A percentile compares a stretch with the other conserved stretches of the same genome.
Evolutionary conservation across 2,888 invertebrate species (phyloP).

Genomic region (Tipula lateralis): DNA sequence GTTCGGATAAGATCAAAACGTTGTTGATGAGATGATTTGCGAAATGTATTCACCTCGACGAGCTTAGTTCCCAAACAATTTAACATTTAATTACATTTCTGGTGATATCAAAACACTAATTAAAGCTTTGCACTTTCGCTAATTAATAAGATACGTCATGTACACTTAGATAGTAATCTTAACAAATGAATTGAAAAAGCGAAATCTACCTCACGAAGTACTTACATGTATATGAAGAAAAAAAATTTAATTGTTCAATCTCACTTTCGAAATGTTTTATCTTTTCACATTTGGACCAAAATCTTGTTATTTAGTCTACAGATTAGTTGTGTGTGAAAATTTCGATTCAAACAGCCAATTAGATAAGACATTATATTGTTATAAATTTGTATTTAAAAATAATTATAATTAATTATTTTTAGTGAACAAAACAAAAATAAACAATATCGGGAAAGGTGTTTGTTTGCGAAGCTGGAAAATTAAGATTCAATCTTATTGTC

Average conservation of each 20-base stretch:
- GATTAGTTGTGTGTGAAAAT: not conserved
- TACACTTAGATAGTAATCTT: not conserved
- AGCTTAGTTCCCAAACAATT: not conserved
- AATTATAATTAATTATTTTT: not conserved
- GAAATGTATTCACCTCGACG: not conserved
- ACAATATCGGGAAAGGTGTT: not conserved
- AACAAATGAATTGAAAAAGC: not conserved
- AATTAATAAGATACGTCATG: not conserved
- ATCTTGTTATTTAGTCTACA: not conserved
- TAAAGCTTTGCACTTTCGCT: not conserved
- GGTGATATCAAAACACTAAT: not conserved
- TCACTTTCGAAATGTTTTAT: not conserved
- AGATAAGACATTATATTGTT: not conserved
- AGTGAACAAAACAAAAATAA: not conserved
- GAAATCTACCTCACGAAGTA: no score
- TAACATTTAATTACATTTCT: not conserved
- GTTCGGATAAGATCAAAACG: not conserved
- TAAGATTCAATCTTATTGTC: not conserved
- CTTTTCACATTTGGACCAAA: no score
- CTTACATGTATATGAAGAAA: not conserved
- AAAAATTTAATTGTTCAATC: not conserved
- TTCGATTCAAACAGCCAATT: not conserved
- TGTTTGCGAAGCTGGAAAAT: not conserved
- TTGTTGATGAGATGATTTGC: not conserved
- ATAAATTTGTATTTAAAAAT: not conserved